Conservation (phyloP, 2,797 vertebrate genomes). For the Netta rufina region DNA sequence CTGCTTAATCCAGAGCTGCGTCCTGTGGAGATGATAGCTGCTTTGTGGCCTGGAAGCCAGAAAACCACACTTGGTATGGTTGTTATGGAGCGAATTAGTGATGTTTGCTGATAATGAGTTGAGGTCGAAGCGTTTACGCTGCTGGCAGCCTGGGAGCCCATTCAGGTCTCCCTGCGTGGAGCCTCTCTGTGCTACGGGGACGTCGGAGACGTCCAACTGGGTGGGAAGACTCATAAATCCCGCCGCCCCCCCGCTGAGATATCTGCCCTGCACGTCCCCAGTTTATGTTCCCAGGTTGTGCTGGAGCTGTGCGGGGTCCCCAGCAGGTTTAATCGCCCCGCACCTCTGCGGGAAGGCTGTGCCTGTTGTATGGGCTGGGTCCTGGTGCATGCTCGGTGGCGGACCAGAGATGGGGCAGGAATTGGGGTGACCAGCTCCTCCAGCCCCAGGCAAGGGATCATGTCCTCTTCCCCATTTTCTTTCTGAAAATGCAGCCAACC, state of each 20-base stretch:
- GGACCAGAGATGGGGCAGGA: neutral
- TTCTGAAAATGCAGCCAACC: neutral
- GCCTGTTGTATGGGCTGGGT: neutral
- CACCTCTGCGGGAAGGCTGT: accelerated
- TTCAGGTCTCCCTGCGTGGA: slow-evolving; percentile 3
- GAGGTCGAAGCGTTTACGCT: slow-evolving; percentile 34
- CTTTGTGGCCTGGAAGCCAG: neutral
- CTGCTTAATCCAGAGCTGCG: neutral
- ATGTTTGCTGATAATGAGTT: slow-evolving; percentile 57
- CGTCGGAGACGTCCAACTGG: slow-evolving; percentile 22
- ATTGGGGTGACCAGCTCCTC: neutral
- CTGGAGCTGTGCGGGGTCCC: neutral
- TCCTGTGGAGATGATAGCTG: slow-evolving; percentile 11
- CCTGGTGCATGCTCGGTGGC: neutral
- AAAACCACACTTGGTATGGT: neutral
- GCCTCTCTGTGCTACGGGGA: neutral
- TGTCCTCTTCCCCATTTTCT: neutral
- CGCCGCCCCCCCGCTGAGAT: neutral
- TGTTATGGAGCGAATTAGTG: slow-evolving; percentile 48
- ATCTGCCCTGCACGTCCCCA: neutral
- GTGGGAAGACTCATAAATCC: slow-evolving; percentile 42
- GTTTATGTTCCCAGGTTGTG: neutral
- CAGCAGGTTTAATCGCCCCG: neutral
- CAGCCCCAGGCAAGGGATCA: neutral
- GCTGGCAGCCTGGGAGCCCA: neutral